Evolutionary conservation across 1,140 invertebrate genomes (phyloP).

Genomic region (Thaumetopoea pityocampa): DNA sequence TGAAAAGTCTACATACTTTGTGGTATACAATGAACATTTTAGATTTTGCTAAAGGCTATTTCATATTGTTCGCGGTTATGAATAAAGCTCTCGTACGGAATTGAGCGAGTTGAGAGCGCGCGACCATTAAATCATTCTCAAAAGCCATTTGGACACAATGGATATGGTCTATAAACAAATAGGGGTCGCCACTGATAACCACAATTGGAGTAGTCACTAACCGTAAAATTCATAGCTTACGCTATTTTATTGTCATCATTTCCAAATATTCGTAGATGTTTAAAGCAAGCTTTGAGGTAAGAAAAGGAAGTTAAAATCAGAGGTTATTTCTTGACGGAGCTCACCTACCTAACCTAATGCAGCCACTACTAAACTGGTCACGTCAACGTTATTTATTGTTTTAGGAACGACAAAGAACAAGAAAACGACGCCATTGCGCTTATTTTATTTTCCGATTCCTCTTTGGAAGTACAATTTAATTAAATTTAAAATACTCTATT

Average conservation of each 20-base stretch:
- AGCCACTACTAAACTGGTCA: conserved; percentile 65
- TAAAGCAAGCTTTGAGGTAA: too few relatives aligned
- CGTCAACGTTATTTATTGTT: conserved; percentile 70
- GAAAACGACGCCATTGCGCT: conserved; percentile 39
- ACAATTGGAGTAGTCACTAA: conserved; percentile 38
- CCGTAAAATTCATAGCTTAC: conserved; percentile 41
- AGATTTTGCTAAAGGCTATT: conserved; percentile 18
- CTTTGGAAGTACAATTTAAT: too few relatives aligned
- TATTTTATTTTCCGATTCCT: conserved; percentile 35
- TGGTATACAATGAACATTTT: conserved; percentile 16
- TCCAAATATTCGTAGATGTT: conserved; percentile 24
- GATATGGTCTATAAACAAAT: conserved; percentile 62
- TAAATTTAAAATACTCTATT: too few relatives aligned
- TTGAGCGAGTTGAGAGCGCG: conserved; percentile 28
- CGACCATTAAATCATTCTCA: conserved; percentile 48
- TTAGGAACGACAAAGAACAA: conserved; percentile 53
- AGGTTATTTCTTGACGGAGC: conserved; percentile 36
- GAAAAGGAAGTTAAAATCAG: too few relatives aligned
- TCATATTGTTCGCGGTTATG: conserved; percentile 24
- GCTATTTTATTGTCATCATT: conserved; percentile 36
- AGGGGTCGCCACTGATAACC: conserved; percentile 41
- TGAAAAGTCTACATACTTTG: conserved; percentile 5
- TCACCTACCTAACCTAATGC: conserved; percentile 45
- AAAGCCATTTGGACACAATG: conserved; percentile 55
- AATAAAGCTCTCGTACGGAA: conserved; percentile 36